Evolutionary conservation across 2,113 vertebrate genomes (phyloP).

Genomic region (Crotophaga sulcirostris): DNA sequence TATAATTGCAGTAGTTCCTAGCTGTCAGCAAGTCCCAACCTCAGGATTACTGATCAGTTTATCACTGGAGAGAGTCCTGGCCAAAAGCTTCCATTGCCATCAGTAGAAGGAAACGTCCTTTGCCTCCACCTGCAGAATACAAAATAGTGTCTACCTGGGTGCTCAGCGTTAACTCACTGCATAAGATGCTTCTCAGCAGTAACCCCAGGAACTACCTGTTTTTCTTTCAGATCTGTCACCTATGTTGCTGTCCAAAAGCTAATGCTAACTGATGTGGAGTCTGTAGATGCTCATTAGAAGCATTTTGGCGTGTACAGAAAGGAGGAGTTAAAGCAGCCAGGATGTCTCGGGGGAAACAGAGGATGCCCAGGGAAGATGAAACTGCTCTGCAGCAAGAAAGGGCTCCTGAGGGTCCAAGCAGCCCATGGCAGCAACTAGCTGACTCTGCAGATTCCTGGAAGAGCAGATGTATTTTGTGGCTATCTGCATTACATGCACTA

Average conservation of each 20-base stretch:
- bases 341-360: background rate
- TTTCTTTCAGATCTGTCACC: constrained; percentile 5
- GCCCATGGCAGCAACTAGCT: background rate
- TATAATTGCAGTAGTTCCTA: background rate
- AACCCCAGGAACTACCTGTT: background rate
- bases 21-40: background rate
- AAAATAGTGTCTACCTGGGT: background rate
- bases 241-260: background rate
- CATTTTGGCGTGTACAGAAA: background rate
- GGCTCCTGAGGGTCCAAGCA: background rate
- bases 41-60: background rate
- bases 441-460: constrained; percentile 13
- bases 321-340: background rate
- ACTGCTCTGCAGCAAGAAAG: background rate
- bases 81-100: background rate
- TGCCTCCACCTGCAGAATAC: background rate
- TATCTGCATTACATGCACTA: background rate
- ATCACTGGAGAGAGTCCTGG: background rate
- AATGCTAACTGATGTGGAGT: background rate
- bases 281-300: background rate
- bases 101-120: background rate
- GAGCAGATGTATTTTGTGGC: background rate
- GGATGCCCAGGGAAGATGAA: background rate
- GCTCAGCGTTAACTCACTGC: background rate
- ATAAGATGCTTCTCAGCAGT: background rate